phyloP scores from a whole-genome alignment of 2,888 invertebrate species.

The Apamea sordens region DNA sequence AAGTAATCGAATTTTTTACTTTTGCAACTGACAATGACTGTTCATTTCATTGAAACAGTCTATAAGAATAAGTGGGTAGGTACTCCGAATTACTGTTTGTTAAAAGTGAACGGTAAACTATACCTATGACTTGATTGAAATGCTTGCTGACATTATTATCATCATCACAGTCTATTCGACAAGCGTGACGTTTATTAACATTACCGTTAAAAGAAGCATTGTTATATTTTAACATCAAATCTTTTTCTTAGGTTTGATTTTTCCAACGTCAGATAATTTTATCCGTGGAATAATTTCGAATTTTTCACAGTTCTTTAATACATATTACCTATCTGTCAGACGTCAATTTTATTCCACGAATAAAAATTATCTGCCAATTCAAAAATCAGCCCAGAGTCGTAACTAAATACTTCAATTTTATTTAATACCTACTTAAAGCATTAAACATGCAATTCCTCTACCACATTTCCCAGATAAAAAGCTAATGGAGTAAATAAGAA shows the following conservation, averaged over 20 bases:
- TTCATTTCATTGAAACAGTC: background rate
- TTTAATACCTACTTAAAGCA: background rate
- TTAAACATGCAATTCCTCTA: slow-evolving; percentile 7
- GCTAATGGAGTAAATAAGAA: slow-evolving; percentile 19
- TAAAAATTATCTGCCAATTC: no score
- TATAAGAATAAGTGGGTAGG: background rate
- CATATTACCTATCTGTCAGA: no score
- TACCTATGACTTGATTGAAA: background rate
- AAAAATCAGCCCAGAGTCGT: no score
- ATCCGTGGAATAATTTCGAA: no score
- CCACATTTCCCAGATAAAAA: background rate
- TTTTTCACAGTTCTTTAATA: no score
- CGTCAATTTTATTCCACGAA: no score
- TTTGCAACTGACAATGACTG: no score
- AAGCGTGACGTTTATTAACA: background rate
- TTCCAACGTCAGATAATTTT: no score
- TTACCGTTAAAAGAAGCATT: background rate
- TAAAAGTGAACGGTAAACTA: background rate
- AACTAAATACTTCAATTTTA: background rate
- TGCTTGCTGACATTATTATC: background rate
- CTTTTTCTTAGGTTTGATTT: background rate
- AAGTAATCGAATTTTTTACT: background rate
- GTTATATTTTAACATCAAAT: background rate
- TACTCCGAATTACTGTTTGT: background rate
- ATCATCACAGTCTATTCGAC: background rate